Conservation (phyloP, 2,888 invertebrate species). For the Flexamia atlantica region DNA sequence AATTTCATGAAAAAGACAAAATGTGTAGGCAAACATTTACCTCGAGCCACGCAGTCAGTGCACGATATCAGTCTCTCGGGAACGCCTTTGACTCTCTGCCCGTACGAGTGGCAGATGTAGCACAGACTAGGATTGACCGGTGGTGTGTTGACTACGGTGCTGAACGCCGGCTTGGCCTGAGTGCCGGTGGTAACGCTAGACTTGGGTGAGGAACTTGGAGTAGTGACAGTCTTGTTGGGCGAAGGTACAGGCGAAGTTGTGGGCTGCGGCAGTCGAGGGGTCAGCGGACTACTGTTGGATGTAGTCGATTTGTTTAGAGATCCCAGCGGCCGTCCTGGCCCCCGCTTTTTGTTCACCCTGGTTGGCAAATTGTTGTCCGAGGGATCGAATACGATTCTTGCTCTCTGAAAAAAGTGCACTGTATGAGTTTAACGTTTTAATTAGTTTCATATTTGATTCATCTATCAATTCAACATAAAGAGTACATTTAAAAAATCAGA, state of each 20-base stretch:
- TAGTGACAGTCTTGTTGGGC: background rate
- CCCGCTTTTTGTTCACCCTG: constrained; percentile 77
- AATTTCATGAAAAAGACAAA: too few species aligned
- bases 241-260: background rate
- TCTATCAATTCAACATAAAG: too few species aligned
- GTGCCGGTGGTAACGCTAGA: constrained; percentile 41
- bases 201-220: constrained; percentile 6
- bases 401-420: constrained; percentile 84
- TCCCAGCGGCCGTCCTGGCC: constrained; percentile 52
- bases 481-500: too few species aligned
- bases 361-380: constrained; percentile 88
- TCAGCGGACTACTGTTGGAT: background rate
- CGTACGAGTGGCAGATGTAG: constrained; percentile 80
- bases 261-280: background rate
- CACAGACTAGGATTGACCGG: constrained; percentile 74
- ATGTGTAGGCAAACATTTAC: too few species aligned
- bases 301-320: constrained; percentile 35
- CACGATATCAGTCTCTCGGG: constrained; percentile 83
- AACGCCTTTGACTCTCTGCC: constrained; percentile 75
- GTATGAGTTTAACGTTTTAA: too few species aligned
- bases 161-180: constrained; percentile 26
- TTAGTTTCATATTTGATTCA: too few species aligned
- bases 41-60: constrained; percentile 85
- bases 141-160: background rate
- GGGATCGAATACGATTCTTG: constrained; percentile 89